These are phyloP conservation scores for Amazonetta brasiliensis DNA, from an alignment of 2,797 vertebrate genomes.

Conservation along the genomic window DNA sequence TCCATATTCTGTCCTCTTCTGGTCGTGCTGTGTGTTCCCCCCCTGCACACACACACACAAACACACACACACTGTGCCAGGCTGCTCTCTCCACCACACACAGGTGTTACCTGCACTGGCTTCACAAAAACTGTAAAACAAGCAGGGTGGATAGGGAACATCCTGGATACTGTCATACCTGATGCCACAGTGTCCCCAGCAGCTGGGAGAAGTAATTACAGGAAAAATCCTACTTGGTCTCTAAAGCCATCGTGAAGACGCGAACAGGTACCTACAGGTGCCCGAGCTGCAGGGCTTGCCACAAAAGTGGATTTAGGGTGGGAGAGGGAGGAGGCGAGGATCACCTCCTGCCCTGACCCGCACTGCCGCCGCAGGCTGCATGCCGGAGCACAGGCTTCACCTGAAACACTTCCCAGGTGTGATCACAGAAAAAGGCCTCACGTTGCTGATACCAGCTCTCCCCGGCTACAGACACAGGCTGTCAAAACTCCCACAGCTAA, in stretches of 20 bases:
- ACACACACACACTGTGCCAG: background rate
- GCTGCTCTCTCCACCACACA: background rate
- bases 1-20: background rate
- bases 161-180: constrained; percentile 19
- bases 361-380: background rate
- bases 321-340: background rate
- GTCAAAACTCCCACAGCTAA: background rate
- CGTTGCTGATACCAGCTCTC: background rate
- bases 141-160: background rate
- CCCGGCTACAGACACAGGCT: background rate
- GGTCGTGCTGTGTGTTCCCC: no score
- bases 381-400: background rate
- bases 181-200: constrained; percentile 65
- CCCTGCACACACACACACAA: no score
- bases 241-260: background rate
- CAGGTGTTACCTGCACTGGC: background rate
- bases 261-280: background rate
- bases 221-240: background rate
- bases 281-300: rapidly evolving
- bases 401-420: background rate
- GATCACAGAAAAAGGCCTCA: background rate
- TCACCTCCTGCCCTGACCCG: background rate
- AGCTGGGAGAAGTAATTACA: constrained; percentile 60
- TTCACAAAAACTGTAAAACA: background rate
- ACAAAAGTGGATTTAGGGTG: background rate